Percentiles rank a stretch among this genome's conserved stretches.
Evolutionary conservation across 2,113 vertebrate genomes (phyloP).

Genomic region (Peromyscus californicus): DNA sequence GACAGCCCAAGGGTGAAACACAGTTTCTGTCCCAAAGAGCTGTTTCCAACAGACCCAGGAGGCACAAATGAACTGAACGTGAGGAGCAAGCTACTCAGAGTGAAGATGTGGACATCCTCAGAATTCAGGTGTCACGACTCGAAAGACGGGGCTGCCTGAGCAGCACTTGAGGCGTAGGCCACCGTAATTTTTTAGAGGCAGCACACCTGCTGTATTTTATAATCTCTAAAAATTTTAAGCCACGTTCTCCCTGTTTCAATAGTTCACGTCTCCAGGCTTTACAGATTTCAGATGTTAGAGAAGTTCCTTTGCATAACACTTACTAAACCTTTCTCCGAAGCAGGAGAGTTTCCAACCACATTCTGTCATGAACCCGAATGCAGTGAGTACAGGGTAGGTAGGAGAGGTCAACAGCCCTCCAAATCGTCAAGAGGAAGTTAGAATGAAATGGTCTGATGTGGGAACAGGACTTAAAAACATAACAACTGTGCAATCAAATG

Average conservation of each 20-base stretch:
- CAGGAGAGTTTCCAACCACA: not conserved
- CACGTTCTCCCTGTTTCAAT: not conserved
- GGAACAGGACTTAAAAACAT: not conserved
- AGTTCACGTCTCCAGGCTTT: not conserved
- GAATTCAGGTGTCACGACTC: not conserved
- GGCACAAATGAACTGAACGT: not conserved
- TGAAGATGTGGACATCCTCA: not conserved
- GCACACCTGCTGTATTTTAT: constrained; percentile 1
- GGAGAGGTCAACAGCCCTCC: not conserved
- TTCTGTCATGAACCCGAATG: not conserved
- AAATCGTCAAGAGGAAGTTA: not conserved
- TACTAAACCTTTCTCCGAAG: not conserved
- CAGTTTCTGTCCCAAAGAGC: constrained; percentile 18
- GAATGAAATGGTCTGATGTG: not conserved
- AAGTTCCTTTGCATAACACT: not conserved
- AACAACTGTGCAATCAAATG: not conserved
- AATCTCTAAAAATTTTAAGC: not conserved
- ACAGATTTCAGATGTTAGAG: not conserved
- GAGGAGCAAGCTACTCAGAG: constrained; percentile 1
- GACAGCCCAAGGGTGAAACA: constrained; percentile 63
- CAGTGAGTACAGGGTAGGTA: no score
- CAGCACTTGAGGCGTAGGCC: not conserved
- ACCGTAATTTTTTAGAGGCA: not conserved
- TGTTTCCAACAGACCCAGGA: constrained; percentile 29
- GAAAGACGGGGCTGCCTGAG: not conserved